Conservation (phyloP, 1,140 invertebrate species). For the Dreissena rostriformis region DNA sequence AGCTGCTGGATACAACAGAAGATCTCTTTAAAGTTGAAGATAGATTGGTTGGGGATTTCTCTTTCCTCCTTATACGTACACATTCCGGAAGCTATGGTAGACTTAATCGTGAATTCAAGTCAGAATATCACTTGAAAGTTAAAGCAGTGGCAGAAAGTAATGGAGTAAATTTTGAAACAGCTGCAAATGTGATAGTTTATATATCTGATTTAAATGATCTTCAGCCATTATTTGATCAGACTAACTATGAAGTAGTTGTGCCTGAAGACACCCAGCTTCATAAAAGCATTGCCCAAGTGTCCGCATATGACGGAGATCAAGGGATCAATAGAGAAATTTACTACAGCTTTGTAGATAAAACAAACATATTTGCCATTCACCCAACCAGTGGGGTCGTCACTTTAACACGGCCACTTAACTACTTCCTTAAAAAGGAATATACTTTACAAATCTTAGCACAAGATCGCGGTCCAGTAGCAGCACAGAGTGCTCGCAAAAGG, state of each 20-base stretch:
- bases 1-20: constrained; percentile 93
- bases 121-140: constrained; percentile 91
- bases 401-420: constrained; percentile 88
- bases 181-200: constrained; percentile 89
- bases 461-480: constrained; percentile 88
- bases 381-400: constrained; percentile 94
- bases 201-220: constrained; percentile 96
- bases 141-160: constrained; percentile 86
- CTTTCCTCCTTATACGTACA: constrained; percentile 93
- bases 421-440: constrained; percentile 80
- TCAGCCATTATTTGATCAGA: constrained; percentile 94
- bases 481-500: constrained; percentile 79
- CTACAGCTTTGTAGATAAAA: constrained; percentile 93
- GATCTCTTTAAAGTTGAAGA: constrained; percentile 97
- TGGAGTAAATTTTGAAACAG: constrained; percentile 84
- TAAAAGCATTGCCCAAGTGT: constrained; percentile 82
- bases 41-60: constrained; percentile 93
- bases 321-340: constrained; percentile 98
- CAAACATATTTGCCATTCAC: constrained; percentile 94
- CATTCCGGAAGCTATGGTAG: constrained; percentile 91
- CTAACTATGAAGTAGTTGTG: constrained; percentile 92
- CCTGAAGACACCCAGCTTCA: constrained; percentile 94
- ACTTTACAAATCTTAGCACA: constrained; percentile 90
- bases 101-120: constrained; percentile 94
- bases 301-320: constrained; percentile 96